phyloP scores from a whole-genome alignment of 2,113 vertebrate genomes.

The Leptodactylus fuscus region DNA sequence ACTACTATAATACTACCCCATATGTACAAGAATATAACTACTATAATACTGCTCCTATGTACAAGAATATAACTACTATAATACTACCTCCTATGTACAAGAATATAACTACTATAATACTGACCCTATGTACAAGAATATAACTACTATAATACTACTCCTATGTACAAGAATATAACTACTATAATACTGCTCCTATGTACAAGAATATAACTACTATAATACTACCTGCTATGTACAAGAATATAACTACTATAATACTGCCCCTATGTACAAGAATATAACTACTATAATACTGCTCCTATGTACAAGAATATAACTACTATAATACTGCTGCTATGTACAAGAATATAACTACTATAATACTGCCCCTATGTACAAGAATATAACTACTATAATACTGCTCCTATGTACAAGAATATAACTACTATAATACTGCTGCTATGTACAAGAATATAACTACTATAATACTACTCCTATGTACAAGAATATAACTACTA shows the following conservation, averaged over 20 bases:
- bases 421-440: too few species aligned
- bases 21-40: slow-evolving; percentile 11
- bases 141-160: background rate
- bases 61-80: slow-evolving; percentile 9
- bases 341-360: too few species aligned
- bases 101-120: slow-evolving; percentile 11
- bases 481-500: background rate
- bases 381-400: too few species aligned
- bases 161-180: slow-evolving; percentile 9
- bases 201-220: background rate
- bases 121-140: slow-evolving; percentile 2
- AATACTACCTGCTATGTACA: background rate
- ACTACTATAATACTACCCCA: slow-evolving; percentile 4
- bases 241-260: background rate
- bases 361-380: too few species aligned
- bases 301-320: slow-evolving; percentile 3
- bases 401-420: too few species aligned
- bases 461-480: too few species aligned
- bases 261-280: background rate
- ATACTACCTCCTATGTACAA: slow-evolving; percentile 7
- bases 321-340: too few species aligned
- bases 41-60: slow-evolving; percentile 1
- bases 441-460: too few species aligned
- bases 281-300: background rate
- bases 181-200: background rate